These are phyloP conservation scores for Mythimna lalbum DNA, from an alignment of 2,888 invertebrate genomes.

Conservation along the genomic window DNA sequence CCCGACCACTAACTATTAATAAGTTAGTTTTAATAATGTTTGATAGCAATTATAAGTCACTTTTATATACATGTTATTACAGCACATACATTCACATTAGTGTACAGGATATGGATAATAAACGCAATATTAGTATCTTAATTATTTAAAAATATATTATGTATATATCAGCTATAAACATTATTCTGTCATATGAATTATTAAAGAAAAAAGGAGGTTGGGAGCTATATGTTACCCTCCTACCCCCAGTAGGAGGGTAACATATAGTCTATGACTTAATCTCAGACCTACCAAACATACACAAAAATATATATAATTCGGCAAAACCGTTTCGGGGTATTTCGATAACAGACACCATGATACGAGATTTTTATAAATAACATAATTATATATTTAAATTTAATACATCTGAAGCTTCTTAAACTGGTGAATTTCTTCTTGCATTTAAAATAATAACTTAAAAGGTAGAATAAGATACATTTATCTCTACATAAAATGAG, in stretches of 20 bases:
- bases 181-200: too few relatives aligned
- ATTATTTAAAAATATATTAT: background rate
- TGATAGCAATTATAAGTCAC: conserved; percentile 22
- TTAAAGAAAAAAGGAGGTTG: too few relatives aligned
- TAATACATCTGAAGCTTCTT: background rate
- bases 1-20: conserved; percentile 2
- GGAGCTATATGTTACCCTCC: too few relatives aligned
- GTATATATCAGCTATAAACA: too few relatives aligned
- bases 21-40: conserved; percentile 22
- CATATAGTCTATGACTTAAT: too few relatives aligned
- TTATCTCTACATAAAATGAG: background rate
- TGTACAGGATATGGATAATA: conserved; percentile 26
- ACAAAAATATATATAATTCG: too few relatives aligned
- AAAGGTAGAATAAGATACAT: background rate
- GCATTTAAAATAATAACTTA: background rate
- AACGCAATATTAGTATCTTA: conserved; percentile 3
- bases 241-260: too few relatives aligned
- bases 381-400: background rate
- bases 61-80: conserved; percentile 26
- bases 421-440: background rate
- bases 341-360: too few relatives aligned
- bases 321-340: too few relatives aligned
- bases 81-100: conserved; percentile 33
- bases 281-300: too few relatives aligned
- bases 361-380: too few relatives aligned